Evolutionary conservation across 2,888 invertebrate genomes (phyloP).

Genomic region (Mellilla xanthometata): DNA sequence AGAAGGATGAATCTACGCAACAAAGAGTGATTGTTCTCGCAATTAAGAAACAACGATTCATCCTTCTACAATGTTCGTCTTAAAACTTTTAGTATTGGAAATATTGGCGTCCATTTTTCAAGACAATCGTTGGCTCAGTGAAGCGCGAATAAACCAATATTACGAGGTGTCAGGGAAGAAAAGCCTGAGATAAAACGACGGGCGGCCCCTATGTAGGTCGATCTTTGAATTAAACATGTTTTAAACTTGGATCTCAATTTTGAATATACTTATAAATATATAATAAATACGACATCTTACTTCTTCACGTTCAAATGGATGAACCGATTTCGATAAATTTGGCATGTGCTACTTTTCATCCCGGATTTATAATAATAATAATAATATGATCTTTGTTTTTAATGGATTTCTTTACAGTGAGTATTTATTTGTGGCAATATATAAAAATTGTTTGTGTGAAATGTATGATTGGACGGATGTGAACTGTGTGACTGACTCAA

Average conservation of each 20-base stretch:
- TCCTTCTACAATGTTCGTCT: constrained; percentile 17
- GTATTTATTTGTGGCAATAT: too few relatives aligned
- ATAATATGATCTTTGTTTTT: too few relatives aligned
- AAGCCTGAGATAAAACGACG: constrained; percentile 24
- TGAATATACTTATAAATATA: too few relatives aligned
- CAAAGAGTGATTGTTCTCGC: constrained; percentile 14
- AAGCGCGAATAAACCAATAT: constrained; percentile 55
- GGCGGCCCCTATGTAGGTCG: neutral
- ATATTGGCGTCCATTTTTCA: constrained; percentile 35
- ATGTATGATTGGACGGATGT: too few relatives aligned
- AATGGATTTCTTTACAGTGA: too few relatives aligned
- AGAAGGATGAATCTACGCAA: constrained; percentile 6
- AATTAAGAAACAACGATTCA: constrained; percentile 19
- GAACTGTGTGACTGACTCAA: too few relatives aligned
- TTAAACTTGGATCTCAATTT: neutral
- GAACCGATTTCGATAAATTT: too few relatives aligned
- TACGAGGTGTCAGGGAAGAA: constrained; percentile 51
- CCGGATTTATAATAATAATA: too few relatives aligned
- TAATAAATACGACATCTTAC: too few relatives aligned
- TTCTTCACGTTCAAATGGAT: too few relatives aligned
- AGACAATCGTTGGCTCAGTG: constrained; percentile 45
- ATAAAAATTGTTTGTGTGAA: too few relatives aligned
- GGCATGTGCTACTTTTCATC: too few relatives aligned
- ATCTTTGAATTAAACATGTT: neutral
- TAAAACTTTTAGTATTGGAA: constrained; percentile 27